Base-by-base conservation (phyloP, 2,797 vertebrate genomes). In the Poeciliopsis gracilis region DNA sequence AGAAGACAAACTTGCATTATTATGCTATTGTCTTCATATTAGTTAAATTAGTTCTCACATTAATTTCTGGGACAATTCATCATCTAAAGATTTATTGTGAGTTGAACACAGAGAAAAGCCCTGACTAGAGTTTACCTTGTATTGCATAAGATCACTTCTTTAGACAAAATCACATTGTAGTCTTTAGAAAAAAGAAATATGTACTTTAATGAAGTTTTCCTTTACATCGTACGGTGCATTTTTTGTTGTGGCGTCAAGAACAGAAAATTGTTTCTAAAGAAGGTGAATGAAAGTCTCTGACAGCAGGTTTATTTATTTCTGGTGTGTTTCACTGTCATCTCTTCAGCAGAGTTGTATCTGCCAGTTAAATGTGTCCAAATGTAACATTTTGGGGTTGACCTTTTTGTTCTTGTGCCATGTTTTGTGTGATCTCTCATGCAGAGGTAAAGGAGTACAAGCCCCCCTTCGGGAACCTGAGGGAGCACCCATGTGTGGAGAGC, bases 371-470 rank as follows among this genome's bases (percentile, higher is more conserved):
- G 33, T 36, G 18, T 36, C 66, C 23, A 43, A n/a, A 43, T 69
- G 5, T 25, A 16, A 33, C 6, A 69, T 13, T 2, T n/a, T 69
- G 38, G 43, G 6, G 23, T n/a, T 25, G 6, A 43, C 49, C 55
- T 20, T 63, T 23, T 53, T 25, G 1, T 30, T 1, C 8, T 1
- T 73, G 0, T 66, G 6, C 43, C 1, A 13, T 55, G 41, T 84
- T 73, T 73, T 87, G 33, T 89, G 69, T 86, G 33, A 82, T 28
- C 78, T 46, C 36, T 49, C 10, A 1, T 80, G 75, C 95, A 99
- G 98, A 99, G 84, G 97, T 99, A 75, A 98, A 97, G 89, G 97
- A 98, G 76, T 99, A 99, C 0, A 96, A 98, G 91, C 98, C 98
- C 1, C 98, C 98, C 0, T 99, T 99, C 0, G 98, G 98, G 77